Conservation (phyloP, 2,888 invertebrate genomes). For the Liposcelis brunnea region DNA sequence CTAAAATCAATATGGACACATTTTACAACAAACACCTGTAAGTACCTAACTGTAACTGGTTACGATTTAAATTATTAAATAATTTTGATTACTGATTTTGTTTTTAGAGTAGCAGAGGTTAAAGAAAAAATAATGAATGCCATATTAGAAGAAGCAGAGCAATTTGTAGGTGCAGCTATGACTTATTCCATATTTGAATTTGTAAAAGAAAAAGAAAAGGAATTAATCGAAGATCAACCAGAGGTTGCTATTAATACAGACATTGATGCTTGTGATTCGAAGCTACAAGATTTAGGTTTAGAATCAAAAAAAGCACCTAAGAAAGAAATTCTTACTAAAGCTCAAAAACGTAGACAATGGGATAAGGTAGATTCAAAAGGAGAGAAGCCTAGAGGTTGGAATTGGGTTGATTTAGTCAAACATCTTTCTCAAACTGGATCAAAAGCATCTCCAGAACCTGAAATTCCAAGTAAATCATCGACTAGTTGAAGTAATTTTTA, state of each 20-base stretch:
- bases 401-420: slow-evolving; percentile 94
- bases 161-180: slow-evolving; percentile 81
- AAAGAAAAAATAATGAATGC: slow-evolving; percentile 49
- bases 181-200: slow-evolving; percentile 87
- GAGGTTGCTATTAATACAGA: slow-evolving; percentile 25
- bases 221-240: slow-evolving; percentile 53
- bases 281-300: no score
- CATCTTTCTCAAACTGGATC: slow-evolving; percentile 72
- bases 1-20: slow-evolving; percentile 66
- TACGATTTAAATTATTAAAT: slow-evolving; percentile 15
- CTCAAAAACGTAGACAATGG: slow-evolving; percentile 66
- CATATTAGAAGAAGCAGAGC: slow-evolving; percentile 53
- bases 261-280: no score
- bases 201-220: slow-evolving; percentile 62
- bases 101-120: slow-evolving; percentile 41
- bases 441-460: slow-evolving; percentile 25
- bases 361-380: slow-evolving; percentile 45
- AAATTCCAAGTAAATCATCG: no score
- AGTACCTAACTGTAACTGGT: slow-evolving; percentile 28
- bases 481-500: no score
- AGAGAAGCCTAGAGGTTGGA: slow-evolving; percentile 74
- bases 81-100: neutral
- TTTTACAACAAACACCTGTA: slow-evolving; percentile 90
- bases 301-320: slow-evolving; percentile 37
- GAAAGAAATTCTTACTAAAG: slow-evolving; percentile 75